Evolutionary conservation across 1,140 invertebrate species (phyloP).

Genomic region (Planococcus citri): DNA sequence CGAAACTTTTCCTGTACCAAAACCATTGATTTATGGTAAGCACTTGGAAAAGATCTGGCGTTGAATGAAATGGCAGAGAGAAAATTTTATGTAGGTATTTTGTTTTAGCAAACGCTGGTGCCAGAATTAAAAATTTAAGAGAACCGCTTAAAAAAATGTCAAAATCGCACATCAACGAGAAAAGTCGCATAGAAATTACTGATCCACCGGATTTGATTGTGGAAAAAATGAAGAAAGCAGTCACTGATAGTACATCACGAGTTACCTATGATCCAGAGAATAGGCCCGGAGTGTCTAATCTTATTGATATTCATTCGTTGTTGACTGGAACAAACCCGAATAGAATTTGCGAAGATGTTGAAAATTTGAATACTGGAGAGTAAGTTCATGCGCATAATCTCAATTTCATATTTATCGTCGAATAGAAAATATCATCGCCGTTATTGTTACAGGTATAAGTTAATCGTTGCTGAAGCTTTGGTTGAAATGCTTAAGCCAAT

Average conservation of each 20-base stretch:
- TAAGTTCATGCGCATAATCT: too few species aligned
- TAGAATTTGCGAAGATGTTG: constrained; percentile 54
- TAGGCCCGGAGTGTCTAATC: constrained; percentile 77
- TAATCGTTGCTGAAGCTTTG: constrained; percentile 56
- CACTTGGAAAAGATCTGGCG: too few species aligned
- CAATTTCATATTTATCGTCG: too few species aligned
- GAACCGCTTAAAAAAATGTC: constrained; percentile 93
- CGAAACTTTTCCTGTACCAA: constrained; percentile 59
- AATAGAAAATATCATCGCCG: too few species aligned
- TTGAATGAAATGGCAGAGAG: too few species aligned
- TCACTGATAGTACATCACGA: constrained; percentile 79
- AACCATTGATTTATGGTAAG: constrained; percentile 41
- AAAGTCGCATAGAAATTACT: constrained; percentile 63
- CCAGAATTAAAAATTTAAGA: constrained; percentile 61
- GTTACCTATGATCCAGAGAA: constrained; percentile 64
- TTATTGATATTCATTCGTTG: constrained; percentile 72
- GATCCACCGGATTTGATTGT: constrained; percentile 65
- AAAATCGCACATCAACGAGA: constrained; percentile 74
- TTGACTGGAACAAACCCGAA: constrained; percentile 53
- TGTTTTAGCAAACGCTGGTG: constrained; percentile 27
- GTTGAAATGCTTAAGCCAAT: constrained; percentile 62
- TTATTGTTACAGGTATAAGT: constrained; percentile 51
- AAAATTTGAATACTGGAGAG: constrained; percentile 57
- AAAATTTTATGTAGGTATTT: neutral
- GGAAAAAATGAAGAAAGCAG: constrained; percentile 76